Evolutionary conservation across 92 coral and sea anemone species (phyloP), one percentile per base, ranked within the genome.

Genomic region (Meandrina meandrites): DNA sequence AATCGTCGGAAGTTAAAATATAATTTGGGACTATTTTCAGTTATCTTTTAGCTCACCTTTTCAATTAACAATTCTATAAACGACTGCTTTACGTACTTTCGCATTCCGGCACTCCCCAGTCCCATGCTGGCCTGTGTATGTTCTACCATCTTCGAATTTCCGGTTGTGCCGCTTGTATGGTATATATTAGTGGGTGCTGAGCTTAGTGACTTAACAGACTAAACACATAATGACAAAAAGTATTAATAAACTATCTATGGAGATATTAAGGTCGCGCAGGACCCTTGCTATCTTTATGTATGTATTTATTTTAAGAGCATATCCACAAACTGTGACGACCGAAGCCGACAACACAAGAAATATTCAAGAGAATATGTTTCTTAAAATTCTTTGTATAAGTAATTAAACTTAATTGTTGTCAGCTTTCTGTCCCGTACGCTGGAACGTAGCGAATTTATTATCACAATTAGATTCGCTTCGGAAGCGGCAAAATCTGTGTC

Each of bases 51-150:
- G 1, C 18, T 5, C 8, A 57, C 40, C 10, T 5, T 31, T 72
- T 72, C n/a, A 1, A 28, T 10, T 72, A 19, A 72, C 37, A 31
- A 36, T 2, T 2, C 45, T 6, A 40, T 2, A 40, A 40, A 40
- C 45, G 6, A 40, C 45, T 2, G 53, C 2, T 18, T 22, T 75
- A 78, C 81, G 68, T 78, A 78, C 81, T n/a, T 30, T 50, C 66
- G 62, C 37, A 78, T 78, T 48, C 67, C 62, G 5, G 40, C 27
- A 48, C 68, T 32, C 4, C 81, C 35, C 60, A 78, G 37, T 30
- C 81, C 81, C 9, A 19, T 30, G 81, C 81, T 53, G 22, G 81
- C 81, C 5, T 78, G 81, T 27, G 81, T 47, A 78, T 78, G 81
- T 78, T 53, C 81, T 4, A 30, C 81, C 81, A 78, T 78, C 37